phyloP scores from a whole-genome alignment of 2,888 invertebrate genomes.

The Aromia moschata region DNA sequence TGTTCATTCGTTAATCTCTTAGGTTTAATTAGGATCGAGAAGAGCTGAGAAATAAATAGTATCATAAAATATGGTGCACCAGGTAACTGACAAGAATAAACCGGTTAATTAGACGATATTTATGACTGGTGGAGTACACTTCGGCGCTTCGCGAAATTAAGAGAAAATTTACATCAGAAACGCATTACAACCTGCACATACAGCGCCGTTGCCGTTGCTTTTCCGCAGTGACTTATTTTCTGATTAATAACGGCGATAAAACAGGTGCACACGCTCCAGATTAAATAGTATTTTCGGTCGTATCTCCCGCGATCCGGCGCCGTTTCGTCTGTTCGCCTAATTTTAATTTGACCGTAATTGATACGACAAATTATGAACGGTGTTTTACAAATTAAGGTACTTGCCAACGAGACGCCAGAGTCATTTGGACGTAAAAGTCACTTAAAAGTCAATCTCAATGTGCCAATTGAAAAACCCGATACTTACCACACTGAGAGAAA shows the following conservation, averaged over 20 bases:
- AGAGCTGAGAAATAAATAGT: constrained; percentile 23
- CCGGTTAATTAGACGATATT: constrained; percentile 44
- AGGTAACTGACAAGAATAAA: constrained; percentile 43
- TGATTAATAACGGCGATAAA: constrained; percentile 57
- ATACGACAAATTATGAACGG: constrained; percentile 33
- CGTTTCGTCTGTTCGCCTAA: constrained; percentile 29
- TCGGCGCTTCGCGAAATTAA: constrained; percentile 44
- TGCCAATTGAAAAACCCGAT: too few species aligned
- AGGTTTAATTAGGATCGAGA: constrained; percentile 13
- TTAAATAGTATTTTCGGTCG: constrained; percentile 55
- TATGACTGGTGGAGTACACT: constrained; percentile 31
- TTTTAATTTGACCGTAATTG: constrained; percentile 36
- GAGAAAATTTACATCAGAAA: constrained; percentile 56
- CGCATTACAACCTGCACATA: constrained; percentile 52
- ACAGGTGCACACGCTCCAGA: constrained; percentile 56
- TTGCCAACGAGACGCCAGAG: constrained; percentile 3
- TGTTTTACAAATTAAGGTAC: constrained; percentile 22
- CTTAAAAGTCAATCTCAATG: too few species aligned
- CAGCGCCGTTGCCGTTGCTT: constrained; percentile 50
- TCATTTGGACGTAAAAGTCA: constrained; percentile 19
- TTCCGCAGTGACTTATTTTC: constrained; percentile 56
- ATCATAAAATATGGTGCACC: constrained; percentile 31
- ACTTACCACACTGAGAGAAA: too few species aligned
- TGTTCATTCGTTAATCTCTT: constrained; percentile 2
- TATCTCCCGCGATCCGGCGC: constrained; percentile 26